Evolutionary conservation across 1,140 invertebrate genomes (phyloP), one percentile per base, ranked within the genome.

Genomic region (Archivesica marissinica): DNA sequence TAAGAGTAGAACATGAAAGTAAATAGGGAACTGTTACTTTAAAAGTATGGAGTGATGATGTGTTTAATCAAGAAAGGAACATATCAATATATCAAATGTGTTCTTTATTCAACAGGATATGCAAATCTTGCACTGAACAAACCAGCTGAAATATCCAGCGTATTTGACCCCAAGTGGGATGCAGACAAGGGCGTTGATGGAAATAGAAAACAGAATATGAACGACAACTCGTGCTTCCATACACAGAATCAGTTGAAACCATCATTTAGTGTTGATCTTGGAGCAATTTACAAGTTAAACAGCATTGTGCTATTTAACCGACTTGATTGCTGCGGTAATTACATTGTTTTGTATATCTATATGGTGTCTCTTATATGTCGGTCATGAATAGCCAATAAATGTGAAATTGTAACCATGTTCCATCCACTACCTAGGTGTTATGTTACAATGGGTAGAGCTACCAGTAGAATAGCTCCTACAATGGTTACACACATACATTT

Each of bases 71-170:
- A 47, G 44, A 7, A 47, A 47, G 44, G 20, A 47, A 47, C 7
- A 47, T 47, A 47, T 20, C 20, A 47, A 47, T n/a, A 7, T 47
- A 47, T 9, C 7, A 47, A 7, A 7, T 47, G 44, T 47, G 7
- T 54, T 23, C 25, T 13, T 13, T 68, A 20, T n/a, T 39, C 41
- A 39, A n/a, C 15, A 68, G 64, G 64, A 13, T 38, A 38, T 38
- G 35, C 38, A 41, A 70, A 70, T 47, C 4, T 70, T 13, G 66
- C 66, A 3, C 41, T 70, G 39, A 41, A 41, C 23, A 70, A 70
- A 25, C 38, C 66, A 25, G 25, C 66, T 7, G 39, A 9, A 17
- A 44, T 70, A 7, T 70, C 66, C n/a, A 70, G 66, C 23, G 4
- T 47, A 13, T 70, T 44, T 15, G 6, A 70, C 25, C 17, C 38